Conservation (phyloP, 2,113 vertebrate genomes). For the Propithecus coquereli region DNA sequence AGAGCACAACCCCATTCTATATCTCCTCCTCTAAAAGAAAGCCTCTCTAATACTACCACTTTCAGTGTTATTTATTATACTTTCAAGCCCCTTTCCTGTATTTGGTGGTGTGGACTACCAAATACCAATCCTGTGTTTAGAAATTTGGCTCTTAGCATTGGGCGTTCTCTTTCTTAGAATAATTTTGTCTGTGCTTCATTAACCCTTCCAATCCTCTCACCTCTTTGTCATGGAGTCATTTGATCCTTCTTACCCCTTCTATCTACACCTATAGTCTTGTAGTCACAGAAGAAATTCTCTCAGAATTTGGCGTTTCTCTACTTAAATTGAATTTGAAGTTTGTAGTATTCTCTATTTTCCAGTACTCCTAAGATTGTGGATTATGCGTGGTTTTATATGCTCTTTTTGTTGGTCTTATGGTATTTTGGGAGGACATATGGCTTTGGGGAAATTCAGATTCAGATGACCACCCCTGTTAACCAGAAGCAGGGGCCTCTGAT, state of each 20-base stretch:
- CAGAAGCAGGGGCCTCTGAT: background rate
- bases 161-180: background rate
- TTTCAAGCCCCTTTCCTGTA: background rate
- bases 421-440: background rate
- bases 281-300: background rate
- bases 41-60: background rate
- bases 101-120: background rate
- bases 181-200: background rate
- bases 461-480: background rate
- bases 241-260: background rate
- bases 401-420: background rate
- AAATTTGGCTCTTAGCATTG: background rate
- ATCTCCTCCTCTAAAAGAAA: background rate
- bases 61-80: background rate
- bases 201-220: background rate
- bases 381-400: background rate
- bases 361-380: background rate
- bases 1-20: background rate
- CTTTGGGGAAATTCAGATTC: background rate
- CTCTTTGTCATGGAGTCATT: background rate
- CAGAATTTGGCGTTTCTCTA: background rate
- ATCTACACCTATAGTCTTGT: background rate
- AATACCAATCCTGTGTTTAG: background rate
- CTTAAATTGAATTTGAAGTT: background rate
- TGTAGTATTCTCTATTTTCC: background rate